Evolutionary conservation across 1,140 invertebrate genomes (phyloP), one percentile per base, ranked within the genome.

Genomic region (Zaprionus gabonicus): DNA sequence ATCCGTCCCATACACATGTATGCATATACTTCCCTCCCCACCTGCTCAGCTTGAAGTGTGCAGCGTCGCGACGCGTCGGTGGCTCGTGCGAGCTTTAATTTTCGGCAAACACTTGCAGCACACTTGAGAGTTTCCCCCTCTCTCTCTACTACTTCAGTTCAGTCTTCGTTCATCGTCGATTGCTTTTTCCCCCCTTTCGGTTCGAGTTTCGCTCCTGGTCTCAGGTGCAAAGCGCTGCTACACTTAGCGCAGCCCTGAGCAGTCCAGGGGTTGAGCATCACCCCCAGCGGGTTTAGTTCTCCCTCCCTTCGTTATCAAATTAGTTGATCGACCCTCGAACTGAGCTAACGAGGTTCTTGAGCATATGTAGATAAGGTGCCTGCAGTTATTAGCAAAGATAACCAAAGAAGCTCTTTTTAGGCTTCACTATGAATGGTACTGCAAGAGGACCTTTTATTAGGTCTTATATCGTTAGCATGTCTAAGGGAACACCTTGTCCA

Each of bases 71-170:
- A 75, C 60, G 80, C 58, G 44, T 51, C 36, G 10, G 9, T n/a
- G 36, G 31, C 55, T 62, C 72, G 67, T 64, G 59, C 46, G 49
- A 44, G 25, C 84, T 80, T 90, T 87, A 84, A 88, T 87, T 88
- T 90, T 81, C 66, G 49, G 68, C 83, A 87, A 73, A 80, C 81
- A 83, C 76, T 70, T 69, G 44, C 64, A 44, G 34, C 53, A 31
- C 69, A 56, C 60, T 51, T 49, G 49, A 60, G 62, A 51, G 28
- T 31, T 67, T 23, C 28, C 31, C 68, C 65, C 36, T 31, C 36
- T 4, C n/a, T n/a, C 41, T n/a, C n/a, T 17, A 1, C 7, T 44
- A 2, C 15, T 17, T 9, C 9, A 17, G 7, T 17, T 9, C 9
- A 17, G 7, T 41, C 6, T 4, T 15, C 5, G 38, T 15, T 15